A percentile compares a stretch with the other conserved stretches of the same genome.
phyloP scores from a whole-genome alignment of 2,113 vertebrate genomes.

The Corythornis madagascariensis region DNA sequence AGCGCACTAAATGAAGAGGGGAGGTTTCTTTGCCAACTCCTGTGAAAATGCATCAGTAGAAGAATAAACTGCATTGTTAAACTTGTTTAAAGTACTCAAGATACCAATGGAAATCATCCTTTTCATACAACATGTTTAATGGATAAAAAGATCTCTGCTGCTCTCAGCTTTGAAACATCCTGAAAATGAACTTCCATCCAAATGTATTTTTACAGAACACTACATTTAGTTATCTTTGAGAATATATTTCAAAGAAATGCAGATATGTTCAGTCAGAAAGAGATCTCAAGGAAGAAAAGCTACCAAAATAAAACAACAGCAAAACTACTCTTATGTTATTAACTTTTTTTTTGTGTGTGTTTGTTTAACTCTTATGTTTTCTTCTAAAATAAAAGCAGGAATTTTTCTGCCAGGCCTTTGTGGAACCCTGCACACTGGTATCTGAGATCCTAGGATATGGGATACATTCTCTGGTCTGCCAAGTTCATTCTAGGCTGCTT shows the following conservation, averaged over 20 bases:
- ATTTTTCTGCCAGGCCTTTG: neutral
- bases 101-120: slow-evolving; percentile 17
- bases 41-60: neutral
- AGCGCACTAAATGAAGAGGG: neutral
- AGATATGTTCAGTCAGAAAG: neutral
- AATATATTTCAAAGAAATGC: neutral
- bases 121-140: slow-evolving; percentile 31
- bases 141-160: slow-evolving; percentile 38
- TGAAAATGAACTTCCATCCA: slow-evolving; percentile 27
- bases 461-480: neutral
- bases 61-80: slow-evolving; percentile 56
- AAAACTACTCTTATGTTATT: neutral
- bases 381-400: neutral
- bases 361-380: neutral
- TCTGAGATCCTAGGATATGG: neutral
- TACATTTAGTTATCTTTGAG: neutral
- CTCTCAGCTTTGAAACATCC: neutral
- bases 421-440: neutral
- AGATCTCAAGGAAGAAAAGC: neutral
- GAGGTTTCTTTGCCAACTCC: slow-evolving; percentile 44
- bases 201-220: slow-evolving; percentile 32
- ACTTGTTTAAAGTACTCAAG: slow-evolving; percentile 47
- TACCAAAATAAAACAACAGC: neutral
- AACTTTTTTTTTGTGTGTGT: neutral
- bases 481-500: neutral